Percentiles rank a stretch among this genome's conserved stretches.
Evolutionary conservation across 2,113 vertebrate genomes (phyloP).

Genomic region (Tragelaphus strepsiceros): DNA sequence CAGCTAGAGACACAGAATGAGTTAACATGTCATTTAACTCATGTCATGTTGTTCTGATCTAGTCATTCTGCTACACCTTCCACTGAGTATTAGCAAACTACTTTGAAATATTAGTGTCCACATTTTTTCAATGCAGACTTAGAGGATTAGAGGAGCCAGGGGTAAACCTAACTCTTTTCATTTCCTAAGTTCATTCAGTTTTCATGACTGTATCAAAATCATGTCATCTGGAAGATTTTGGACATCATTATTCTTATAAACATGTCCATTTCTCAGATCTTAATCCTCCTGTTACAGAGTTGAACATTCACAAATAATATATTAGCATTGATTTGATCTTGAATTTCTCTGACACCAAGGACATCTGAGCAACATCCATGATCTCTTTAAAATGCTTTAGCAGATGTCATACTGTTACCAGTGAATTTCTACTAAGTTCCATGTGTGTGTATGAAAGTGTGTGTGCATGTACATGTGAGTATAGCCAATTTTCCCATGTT

Average conservation of each 20-base stretch:
- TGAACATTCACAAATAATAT: background rate
- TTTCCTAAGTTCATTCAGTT: background rate
- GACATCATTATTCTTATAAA: background rate
- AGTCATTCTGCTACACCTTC: background rate
- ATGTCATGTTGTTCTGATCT: background rate
- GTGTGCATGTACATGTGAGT: background rate
- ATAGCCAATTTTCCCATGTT: background rate
- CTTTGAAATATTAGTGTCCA: background rate
- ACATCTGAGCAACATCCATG: background rate
- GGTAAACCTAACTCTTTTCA: background rate
- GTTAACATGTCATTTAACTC: background rate
- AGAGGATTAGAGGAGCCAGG: background rate
- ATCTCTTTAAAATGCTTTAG: conserved; percentile 45
- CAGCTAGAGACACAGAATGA: background rate
- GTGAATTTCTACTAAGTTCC: background rate
- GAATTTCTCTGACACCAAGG: background rate
- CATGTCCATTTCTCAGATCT: background rate
- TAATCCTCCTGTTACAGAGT: background rate
- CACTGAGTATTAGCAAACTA: background rate
- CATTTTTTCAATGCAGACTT: background rate
- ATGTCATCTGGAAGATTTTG: background rate
- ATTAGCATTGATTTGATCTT: background rate
- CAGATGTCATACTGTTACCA: background rate
- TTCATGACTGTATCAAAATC: background rate
- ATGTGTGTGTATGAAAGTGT: background rate